A percentile compares a stretch with the other conserved stretches of the same genome.
These are phyloP conservation scores for Puffinus mauretanicus DNA, from an alignment of 2,113 vertebrate species.

Conservation along the genomic window DNA sequence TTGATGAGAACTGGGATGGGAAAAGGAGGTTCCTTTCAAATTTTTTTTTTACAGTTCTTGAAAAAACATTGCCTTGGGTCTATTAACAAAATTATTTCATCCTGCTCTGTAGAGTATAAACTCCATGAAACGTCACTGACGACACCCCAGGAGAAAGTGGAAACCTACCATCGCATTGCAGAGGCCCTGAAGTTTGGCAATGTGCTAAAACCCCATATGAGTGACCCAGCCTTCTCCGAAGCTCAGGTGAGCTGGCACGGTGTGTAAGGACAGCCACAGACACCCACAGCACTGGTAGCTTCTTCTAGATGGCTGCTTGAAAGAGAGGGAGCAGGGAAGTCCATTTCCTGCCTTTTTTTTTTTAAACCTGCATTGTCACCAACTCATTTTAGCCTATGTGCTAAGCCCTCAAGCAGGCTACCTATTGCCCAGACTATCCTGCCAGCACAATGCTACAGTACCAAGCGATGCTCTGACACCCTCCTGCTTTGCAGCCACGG, in stretches of 20 bases:
- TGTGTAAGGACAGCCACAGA: not conserved
- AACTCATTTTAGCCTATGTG: not conserved
- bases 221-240: constrained; percentile 58
- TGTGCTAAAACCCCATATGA: constrained; percentile 71
- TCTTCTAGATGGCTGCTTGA: not conserved
- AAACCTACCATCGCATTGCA: constrained; percentile 81
- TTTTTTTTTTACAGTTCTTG: not conserved
- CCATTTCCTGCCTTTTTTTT: not conserved
- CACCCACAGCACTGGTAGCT: not conserved
- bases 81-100: not conserved
- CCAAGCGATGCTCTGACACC: not conserved
- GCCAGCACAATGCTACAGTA: not conserved
- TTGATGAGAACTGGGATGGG: not conserved
- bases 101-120: constrained; percentile 73
- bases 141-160: constrained; percentile 21
- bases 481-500: not conserved
- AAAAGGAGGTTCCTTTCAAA: not conserved
- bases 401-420: not conserved
- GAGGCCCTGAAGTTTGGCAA: constrained; percentile 89
- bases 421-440: not conserved
- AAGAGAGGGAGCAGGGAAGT: not conserved
- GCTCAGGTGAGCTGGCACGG: constrained; percentile 6
- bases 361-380: not conserved
- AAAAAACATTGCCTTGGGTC: not conserved
- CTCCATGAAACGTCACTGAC: constrained; percentile 55